Base-by-base conservation (phyloP, 1,140 invertebrate species). In the Drosophila kurseongensis region DNA sequence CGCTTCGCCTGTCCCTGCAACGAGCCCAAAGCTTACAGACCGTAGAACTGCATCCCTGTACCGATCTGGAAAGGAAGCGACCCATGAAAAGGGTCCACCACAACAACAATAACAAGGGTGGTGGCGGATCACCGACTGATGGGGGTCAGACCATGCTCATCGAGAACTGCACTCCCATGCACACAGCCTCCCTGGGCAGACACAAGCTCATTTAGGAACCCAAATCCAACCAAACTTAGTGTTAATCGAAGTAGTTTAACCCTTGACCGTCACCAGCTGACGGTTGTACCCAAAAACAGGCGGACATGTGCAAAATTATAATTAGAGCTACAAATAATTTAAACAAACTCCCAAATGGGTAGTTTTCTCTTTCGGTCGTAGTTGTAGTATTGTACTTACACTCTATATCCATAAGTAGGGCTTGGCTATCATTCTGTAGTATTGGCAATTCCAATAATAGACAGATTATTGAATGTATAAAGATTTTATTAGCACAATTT, bases 21-120 rank as follows among this genome's bases (percentile, higher is more conserved):
- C 94, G 96, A 74, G 96, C 97, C 0, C 91, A 92, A 58, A 97
- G 96, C 92, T 93, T 97, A 16, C 96, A 97, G 77, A 97, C 96
- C 0, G 94, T 97, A 0, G 95, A 93, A 42, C 56, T 92, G 32
- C 61, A 79, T 62, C 74, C 81, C 4, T 51, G 73, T 51, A 35
- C 69, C 36, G 85, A 75, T 18, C 54, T 55, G 54, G 86, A 90
- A 29, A 79, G 88, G n/a, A 92, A 92, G 65, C 82, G 91, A 18
- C 86, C 91, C 27, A 76, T 90, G 75, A 92, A 92, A 42, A 75
- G 92, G 8, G 63, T 90, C 0, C 91, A 92, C 16, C 80, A 90
- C 51, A 85, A 84, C n/a, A 82, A 73, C 54, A 67, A 63, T 13
- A 54, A 13, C 18, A 58, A 66, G 40, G 50, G 57, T 41, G 27